Percentiles rank a stretch among this genome's conserved stretches.
Evolutionary conservation across 2,888 invertebrate genomes (phyloP).

Genomic region (Galerucella calmariensis): DNA sequence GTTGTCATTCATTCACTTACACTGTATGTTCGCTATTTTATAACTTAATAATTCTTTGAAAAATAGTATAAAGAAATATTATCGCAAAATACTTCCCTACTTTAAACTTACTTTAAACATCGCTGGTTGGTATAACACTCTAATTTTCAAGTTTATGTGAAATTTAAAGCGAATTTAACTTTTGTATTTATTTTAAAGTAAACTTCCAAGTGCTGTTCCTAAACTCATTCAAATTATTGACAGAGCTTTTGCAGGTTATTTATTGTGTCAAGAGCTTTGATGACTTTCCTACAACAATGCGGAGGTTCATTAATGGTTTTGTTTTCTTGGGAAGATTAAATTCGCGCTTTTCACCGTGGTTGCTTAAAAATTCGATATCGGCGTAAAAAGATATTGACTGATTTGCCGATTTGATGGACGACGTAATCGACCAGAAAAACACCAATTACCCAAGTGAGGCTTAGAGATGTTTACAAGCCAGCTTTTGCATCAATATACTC

Average conservation of each 20-base stretch:
- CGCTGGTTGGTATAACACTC: neutral
- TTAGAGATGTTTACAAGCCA: neutral
- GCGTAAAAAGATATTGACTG: neutral
- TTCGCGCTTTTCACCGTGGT: neutral
- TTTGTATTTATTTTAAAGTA: neutral
- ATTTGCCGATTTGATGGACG: slow-evolving; percentile 1
- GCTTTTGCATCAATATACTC: neutral
- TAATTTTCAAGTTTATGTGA: neutral
- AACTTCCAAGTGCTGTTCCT: slow-evolving; percentile 2
- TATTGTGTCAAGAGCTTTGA: slow-evolving; percentile 4
- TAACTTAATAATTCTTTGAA: neutral
- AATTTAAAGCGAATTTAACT: neutral
- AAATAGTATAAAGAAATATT: neutral
- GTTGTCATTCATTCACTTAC: neutral
- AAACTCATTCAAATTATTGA: slow-evolving; percentile 6
- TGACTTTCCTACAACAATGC: neutral
- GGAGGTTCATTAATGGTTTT: neutral
- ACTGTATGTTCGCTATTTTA: neutral
- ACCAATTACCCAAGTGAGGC: slow-evolving; percentile 2
- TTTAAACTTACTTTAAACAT: neutral
- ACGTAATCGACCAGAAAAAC: neutral
- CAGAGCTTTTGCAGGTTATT: neutral
- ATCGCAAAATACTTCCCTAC: neutral
- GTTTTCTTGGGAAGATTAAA: slow-evolving; percentile 3
- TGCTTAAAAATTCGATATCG: neutral